Evolutionary conservation across 2,888 invertebrate species (phyloP).

Genomic region (Pasiphila rectangulata): DNA sequence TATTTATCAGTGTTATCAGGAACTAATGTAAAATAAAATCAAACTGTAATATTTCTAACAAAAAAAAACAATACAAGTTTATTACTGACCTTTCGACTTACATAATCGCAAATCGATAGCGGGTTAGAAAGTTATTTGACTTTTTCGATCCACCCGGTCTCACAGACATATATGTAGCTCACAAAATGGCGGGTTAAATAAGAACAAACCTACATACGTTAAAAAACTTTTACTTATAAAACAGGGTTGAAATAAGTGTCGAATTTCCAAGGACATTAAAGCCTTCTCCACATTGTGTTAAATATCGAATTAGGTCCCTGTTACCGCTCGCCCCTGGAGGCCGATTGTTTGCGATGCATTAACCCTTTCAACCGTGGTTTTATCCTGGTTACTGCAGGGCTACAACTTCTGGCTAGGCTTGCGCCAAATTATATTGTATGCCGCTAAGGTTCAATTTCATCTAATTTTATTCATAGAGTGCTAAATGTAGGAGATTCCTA

Average conservation of each 20-base stretch:
- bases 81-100: no score
- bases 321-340: slow-evolving; percentile 43
- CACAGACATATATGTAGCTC: no score
- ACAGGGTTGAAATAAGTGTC: slow-evolving; percentile 18
- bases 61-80: no score
- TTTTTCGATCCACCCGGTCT: no score
- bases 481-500: no score
- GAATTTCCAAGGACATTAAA: slow-evolving; percentile 32
- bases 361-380: slow-evolving; percentile 56
- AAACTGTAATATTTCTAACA: no score
- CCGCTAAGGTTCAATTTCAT: neutral
- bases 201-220: no score
- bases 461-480: neutral
- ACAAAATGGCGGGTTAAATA: no score
- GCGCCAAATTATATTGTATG: slow-evolving; percentile 2
- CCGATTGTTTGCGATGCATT: slow-evolving; percentile 57
- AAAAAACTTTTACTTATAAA: slow-evolving; percentile 6
- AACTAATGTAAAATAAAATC: no score
- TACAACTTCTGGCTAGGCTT: slow-evolving; percentile 24
- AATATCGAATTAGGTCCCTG: slow-evolving; percentile 44
- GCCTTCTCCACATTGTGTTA: slow-evolving; percentile 39
- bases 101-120: no score
- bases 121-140: no score
- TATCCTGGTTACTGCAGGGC: slow-evolving; percentile 34
- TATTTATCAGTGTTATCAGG: no score